A percentile compares a stretch with the other conserved stretches of the same genome.
These are phyloP conservation scores for Phyllotreta striolata DNA, from an alignment of 2,888 invertebrate genomes.

Conservation along the genomic window DNA sequence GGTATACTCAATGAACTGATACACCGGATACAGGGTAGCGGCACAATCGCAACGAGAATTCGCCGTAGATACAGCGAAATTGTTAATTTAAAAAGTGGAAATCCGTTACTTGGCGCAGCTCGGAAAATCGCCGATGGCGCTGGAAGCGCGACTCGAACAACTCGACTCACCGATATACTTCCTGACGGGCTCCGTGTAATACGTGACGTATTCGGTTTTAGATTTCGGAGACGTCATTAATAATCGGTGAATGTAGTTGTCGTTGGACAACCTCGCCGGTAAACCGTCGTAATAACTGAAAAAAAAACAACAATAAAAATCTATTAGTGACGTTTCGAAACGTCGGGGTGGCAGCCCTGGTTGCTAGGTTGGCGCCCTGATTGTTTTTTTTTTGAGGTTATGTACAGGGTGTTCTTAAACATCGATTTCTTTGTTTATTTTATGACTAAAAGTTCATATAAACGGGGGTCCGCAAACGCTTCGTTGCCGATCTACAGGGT, in stretches of 20 bases:
- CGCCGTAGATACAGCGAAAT: not conserved
- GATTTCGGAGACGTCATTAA: conserved; percentile 65
- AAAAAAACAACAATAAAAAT: not conserved
- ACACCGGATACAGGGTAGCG: too few species aligned
- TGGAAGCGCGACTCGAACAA: conserved; percentile 8
- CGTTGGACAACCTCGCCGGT: conserved; percentile 71
- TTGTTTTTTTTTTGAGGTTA: too few species aligned
- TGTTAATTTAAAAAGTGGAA: not conserved
- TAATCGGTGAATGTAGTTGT: conserved; percentile 77
- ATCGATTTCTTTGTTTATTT: too few species aligned
- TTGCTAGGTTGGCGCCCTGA: not conserved
- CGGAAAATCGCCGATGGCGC: not conserved
- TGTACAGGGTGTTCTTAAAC: too few species aligned
- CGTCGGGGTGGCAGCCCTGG: not conserved
- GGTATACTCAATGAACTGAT: too few species aligned
- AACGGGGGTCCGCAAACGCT: too few species aligned
- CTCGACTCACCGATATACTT: conserved; percentile 71
- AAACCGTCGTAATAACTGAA: conserved; percentile 54
- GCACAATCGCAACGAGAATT: too few species aligned
- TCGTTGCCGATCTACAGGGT: too few species aligned
- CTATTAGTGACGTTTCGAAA: not conserved
- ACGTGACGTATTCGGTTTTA: conserved; percentile 58
- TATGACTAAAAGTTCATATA: too few species aligned
- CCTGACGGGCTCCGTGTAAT: conserved; percentile 74
- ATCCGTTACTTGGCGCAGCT: not conserved